These are phyloP conservation scores for Limnephilus rhombicus DNA, from an alignment of 2,888 invertebrate species.

Conservation along the genomic window DNA sequence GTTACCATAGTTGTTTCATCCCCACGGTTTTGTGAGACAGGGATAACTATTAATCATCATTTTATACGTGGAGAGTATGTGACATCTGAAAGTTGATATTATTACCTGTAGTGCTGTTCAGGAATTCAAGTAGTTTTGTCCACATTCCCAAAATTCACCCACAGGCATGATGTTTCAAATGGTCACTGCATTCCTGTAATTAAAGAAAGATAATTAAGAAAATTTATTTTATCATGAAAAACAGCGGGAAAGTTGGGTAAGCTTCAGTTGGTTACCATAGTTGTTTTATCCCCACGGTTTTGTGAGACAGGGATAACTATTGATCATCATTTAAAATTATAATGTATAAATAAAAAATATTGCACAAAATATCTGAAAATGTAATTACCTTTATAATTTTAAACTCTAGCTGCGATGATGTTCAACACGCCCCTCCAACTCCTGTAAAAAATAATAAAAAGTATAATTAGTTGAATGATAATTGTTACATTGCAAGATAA, in stretches of 20 bases:
- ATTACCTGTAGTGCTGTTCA: too few relatives aligned
- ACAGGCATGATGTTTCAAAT: too few relatives aligned
- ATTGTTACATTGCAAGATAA: neutral
- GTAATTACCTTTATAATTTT: neutral
- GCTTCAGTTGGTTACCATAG: conserved; percentile 64
- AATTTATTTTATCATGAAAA: too few relatives aligned
- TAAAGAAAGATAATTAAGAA: too few relatives aligned
- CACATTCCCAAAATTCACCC: too few relatives aligned
- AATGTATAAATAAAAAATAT: too few relatives aligned
- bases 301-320: conserved; percentile 66
- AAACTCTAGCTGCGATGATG: neutral
- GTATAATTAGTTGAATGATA: neutral
- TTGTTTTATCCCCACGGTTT: conserved; percentile 65
- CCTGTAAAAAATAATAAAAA: neutral
- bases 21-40: conserved; percentile 66
- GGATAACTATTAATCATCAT: conserved; percentile 66
- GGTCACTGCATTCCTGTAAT: too few relatives aligned
- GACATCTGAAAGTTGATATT: too few relatives aligned
- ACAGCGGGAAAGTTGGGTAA: too few relatives aligned
- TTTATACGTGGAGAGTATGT: neutral
- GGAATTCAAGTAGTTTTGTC: too few relatives aligned
- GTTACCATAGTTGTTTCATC: conserved; percentile 65
- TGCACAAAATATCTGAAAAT: neutral
- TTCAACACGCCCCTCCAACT: neutral
- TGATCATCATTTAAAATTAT: conserved; percentile 63